These are phyloP conservation scores for Benthosema pterotum DNA, from an alignment of 2,797 vertebrate genomes.

Conservation along the genomic window DNA sequence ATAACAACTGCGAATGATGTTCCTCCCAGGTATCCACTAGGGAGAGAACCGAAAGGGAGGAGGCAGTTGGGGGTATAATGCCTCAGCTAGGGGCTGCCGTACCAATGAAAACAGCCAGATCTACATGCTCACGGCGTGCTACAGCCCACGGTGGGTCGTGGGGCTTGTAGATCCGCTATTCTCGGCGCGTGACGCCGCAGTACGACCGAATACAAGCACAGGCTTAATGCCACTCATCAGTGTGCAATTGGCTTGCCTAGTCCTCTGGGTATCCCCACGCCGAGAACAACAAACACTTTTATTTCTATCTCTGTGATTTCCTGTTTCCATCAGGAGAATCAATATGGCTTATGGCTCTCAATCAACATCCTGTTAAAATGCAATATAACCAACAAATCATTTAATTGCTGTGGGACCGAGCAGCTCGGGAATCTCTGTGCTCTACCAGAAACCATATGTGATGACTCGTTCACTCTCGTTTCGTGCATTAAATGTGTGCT, in stretches of 20 bases:
- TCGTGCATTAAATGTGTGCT: conserved; percentile 59
- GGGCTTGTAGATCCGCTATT: too few relatives aligned
- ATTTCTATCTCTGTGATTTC: conserved; percentile 85
- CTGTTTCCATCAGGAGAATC: conserved; percentile 86
- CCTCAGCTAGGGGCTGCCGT: too few relatives aligned
- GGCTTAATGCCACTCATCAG: conserved; percentile 76
- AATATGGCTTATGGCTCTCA: conserved; percentile 83
- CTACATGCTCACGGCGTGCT: too few relatives aligned
- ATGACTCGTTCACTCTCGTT: conserved; percentile 71
- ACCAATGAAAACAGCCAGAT: too few relatives aligned
- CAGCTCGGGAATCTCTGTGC: conserved; percentile 64
- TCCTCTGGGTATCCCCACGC: conserved; percentile 79
- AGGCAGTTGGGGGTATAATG: conserved; percentile 67
- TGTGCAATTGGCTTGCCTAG: conserved; percentile 77
- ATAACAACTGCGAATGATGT: conserved; percentile 86
- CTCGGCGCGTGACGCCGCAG: too few relatives aligned
- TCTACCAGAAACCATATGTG: conserved; percentile 70
- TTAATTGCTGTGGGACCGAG: conserved; percentile 81
- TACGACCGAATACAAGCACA: too few relatives aligned
- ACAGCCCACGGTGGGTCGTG: too few relatives aligned
- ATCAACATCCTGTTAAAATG: conserved; percentile 84
- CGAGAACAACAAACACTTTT: conserved; percentile 83
- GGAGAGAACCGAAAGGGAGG: conserved; percentile 71
- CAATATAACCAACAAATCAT: conserved; percentile 82
- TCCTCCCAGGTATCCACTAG: conserved; percentile 83